These are phyloP conservation scores for Rhinogobius similis DNA, from an alignment of 2,113 vertebrate genomes.

Conservation along the genomic window DNA sequence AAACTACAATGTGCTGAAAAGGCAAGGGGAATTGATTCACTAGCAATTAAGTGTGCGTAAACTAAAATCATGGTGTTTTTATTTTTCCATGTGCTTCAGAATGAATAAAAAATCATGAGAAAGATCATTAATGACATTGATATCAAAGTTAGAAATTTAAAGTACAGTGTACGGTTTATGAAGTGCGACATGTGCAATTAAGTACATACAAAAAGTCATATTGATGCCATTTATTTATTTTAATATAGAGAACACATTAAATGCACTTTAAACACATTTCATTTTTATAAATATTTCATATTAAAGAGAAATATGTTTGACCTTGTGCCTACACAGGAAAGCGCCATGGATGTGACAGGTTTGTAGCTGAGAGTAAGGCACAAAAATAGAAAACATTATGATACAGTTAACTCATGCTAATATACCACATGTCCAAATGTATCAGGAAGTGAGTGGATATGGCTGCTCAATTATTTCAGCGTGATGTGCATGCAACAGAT, in stretches of 20 bases:
- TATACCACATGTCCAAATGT: slow-evolving; percentile 70
- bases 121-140: too few relatives aligned
- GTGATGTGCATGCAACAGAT: slow-evolving; percentile 72
- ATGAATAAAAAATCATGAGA: not conserved
- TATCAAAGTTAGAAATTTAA: too few relatives aligned
- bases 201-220: slow-evolving; percentile 70
- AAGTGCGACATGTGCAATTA: not conserved
- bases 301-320: slow-evolving; percentile 78
- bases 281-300: slow-evolving; percentile 83
- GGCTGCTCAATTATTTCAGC: slow-evolving; percentile 73
- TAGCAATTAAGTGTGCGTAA: not conserved
- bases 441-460: slow-evolving; percentile 69
- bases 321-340: slow-evolving; percentile 72
- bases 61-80: not conserved
- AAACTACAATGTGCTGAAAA: slow-evolving; percentile 2
- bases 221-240: slow-evolving; percentile 82
- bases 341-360: slow-evolving; percentile 64
- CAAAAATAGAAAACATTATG: slow-evolving; percentile 72
- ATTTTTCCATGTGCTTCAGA: not conserved
- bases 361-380: slow-evolving; percentile 90
- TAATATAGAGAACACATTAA: slow-evolving; percentile 78
- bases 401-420: slow-evolving; percentile 85
- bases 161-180: not conserved
- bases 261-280: slow-evolving; percentile 80
- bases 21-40: not conserved